A percentile compares a stretch with the other conserved stretches of the same genome.
Evolutionary conservation across 2,888 invertebrate species (phyloP).

Genomic region (Rhingia campestris): DNA sequence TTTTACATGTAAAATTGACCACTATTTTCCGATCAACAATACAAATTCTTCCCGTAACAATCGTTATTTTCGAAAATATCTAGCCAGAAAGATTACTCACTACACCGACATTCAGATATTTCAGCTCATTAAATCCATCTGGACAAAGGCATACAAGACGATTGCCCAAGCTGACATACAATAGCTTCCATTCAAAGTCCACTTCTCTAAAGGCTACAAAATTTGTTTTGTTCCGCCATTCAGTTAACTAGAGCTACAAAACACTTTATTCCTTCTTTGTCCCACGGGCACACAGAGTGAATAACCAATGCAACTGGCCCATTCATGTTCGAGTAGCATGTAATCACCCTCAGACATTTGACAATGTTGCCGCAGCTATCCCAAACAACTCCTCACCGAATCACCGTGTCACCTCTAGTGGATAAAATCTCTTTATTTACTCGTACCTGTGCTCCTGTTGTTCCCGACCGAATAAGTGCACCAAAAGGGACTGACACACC

Average conservation of each 20-base stretch:
- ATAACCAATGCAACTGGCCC: conserved; percentile 30
- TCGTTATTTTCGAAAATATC: too few species aligned
- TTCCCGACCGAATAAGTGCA: conserved; percentile 56
- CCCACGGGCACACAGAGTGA: conserved; percentile 10
- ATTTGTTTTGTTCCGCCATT: conserved; percentile 12
- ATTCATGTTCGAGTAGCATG: conserved; percentile 69
- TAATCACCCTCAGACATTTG: conserved; percentile 73
- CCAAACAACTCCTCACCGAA: conserved; percentile 30
- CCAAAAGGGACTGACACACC: conserved; percentile 51
- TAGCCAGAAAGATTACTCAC: too few species aligned
- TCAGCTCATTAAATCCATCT: too few species aligned
- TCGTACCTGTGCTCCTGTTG: conserved; percentile 49
- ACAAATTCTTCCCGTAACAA: too few species aligned
- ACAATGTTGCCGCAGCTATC: conserved; percentile 44
- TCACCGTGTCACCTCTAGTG: conserved; percentile 51
- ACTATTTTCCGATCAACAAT: too few species aligned
- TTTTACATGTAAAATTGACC: too few species aligned
- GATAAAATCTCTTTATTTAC: conserved; percentile 69
- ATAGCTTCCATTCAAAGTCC: neutral
- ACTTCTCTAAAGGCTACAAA: neutral
- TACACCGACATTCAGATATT: too few species aligned
- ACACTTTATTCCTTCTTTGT: conserved; percentile 22
- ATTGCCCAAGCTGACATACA: too few species aligned
- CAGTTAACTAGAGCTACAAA: conserved; percentile 52
- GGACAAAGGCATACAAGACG: too few species aligned